Base-by-base conservation (phyloP, 2,797 vertebrate genomes). In the Coreius guichenoti region DNA sequence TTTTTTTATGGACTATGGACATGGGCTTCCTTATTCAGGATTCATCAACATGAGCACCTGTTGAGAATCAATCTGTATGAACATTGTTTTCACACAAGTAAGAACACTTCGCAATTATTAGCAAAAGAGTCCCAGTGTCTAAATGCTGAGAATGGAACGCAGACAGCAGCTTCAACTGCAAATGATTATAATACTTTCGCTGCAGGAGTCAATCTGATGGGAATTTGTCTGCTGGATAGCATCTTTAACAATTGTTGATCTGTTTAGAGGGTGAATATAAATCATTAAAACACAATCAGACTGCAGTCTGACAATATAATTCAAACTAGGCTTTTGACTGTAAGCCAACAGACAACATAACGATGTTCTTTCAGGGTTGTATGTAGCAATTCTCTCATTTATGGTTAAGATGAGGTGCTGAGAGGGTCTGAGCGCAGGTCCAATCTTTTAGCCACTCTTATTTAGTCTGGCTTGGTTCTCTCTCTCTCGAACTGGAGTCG, bases 391-490 rank as follows among this genome's bases (percentile, higher is more conserved):
- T 70, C 23, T 70, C 31, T 77, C 29, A 77, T 77, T 81, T 75
- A 76, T 58, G 73, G 73, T 70, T 36, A 61, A 26, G 26, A 63
- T 67, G 51, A 78, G 51, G 19, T 51, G 5, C 33, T 19, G 31
- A 65, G 31, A 78, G 51, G 8, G 63, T 84, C 47, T n/a, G 43
- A 78, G 63, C 13, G 67, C n/a, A 63, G 9, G 77, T 47, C 43
- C 56, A 86, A 49, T 45, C 69, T 82, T 82, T 68, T 65, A 70
- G 74, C 56, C 56, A 9, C 21, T 56, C 39, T 76, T 61, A 88
- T 89, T 85, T 87, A 81, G 51, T 89, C 90, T 86, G 88, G 88
- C 84, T 8, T 9, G 14, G 16, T 56, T 54, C 29, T n/a, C 12
- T 39, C 12, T 73, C 65, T 47, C 36, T 33, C 8, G 17, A 31